Evolutionary conservation across 2,888 invertebrate species (phyloP).

Genomic region (Eupithecia insigniata): DNA sequence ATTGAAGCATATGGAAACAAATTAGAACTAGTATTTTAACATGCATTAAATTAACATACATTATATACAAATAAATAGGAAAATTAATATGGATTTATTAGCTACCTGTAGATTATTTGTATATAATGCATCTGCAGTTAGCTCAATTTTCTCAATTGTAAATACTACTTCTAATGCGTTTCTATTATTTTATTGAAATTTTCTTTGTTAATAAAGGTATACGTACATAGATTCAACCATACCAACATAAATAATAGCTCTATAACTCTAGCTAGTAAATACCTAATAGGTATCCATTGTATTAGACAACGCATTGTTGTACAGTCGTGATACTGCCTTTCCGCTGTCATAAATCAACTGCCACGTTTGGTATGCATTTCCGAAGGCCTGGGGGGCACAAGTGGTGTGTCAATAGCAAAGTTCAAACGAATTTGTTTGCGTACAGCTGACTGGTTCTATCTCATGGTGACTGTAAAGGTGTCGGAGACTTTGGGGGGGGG

Average conservation of each 20-base stretch:
- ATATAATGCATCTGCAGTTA: too few species aligned
- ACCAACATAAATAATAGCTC: neutral
- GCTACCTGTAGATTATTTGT: too few species aligned
- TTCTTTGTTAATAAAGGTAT: too few species aligned
- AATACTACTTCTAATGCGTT: too few species aligned
- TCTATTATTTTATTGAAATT: too few species aligned
- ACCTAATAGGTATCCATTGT: neutral
- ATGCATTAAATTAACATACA: too few species aligned
- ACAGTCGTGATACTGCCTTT: slow-evolving; percentile 35
- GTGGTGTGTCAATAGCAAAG: slow-evolving; percentile 37
- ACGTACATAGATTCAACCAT: neutral
- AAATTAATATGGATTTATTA: too few species aligned
- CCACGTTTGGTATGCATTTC: slow-evolving; percentile 41
- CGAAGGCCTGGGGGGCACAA: slow-evolving; percentile 40
- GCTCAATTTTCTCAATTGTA: too few species aligned
- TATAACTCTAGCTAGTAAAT: neutral
- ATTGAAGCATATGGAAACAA: too few species aligned
- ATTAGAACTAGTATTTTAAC: too few species aligned
- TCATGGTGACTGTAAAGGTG: neutral
- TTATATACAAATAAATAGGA: too few species aligned
- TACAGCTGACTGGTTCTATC: slow-evolving; percentile 3
- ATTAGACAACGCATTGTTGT: slow-evolving; percentile 19
- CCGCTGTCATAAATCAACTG: slow-evolving; percentile 42
- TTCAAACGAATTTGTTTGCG: slow-evolving; percentile 11
- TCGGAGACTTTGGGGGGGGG: too few species aligned